Base-by-base conservation (phyloP, 2,888 invertebrate genomes). In the Cerceris ruficornis region DNA sequence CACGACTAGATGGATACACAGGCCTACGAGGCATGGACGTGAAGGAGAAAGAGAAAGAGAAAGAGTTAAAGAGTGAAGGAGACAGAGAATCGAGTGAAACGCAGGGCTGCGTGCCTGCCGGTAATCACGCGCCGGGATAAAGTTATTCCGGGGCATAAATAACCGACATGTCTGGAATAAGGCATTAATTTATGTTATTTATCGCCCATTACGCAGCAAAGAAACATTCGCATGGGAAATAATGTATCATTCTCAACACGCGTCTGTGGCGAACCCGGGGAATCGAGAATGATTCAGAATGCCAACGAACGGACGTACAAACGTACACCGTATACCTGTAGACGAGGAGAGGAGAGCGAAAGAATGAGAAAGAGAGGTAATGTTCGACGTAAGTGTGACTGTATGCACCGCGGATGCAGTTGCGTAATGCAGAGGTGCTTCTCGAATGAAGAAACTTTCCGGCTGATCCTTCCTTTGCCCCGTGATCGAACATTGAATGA, bases 171-270 rank as follows among this genome's bases (percentile, higher is more conserved):
- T 90, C 91, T 90, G 89, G 91, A 90, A 90, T 90, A 90, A 91
- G 90, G 91, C 91, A 91, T 91, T 91, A 91, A 91, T 91, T 91
- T 91, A 91, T 90, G 91, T 91, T 91, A 91, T 91, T 91, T 91
- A 91, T 91, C 90, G 91, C 88, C 91, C 91, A 91, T 91, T 91
- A 91, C 90, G 91, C 90, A 85, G 91, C 89, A 89, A 90, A 91
- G 91, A 91, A 91, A 91, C 90, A 90, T 90, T 91, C 90, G 89
- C 88, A 88, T 90, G 91, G 90, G 91, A 91, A 91, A 91, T 91
- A 91, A 91, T 91, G 90, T 91, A 91, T 91, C 91, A 91, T 91
- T 91, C 91, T 86, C 90, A 87, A 90, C 91, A 90, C 90, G 90
- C 90, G 90, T 90, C 82, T 82, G 86, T 85, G 81, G 82, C 82